Evolutionary conservation across 2,113 vertebrate genomes (phyloP).

Genomic region (Speoplatyrhinus poulsoni): DNA sequence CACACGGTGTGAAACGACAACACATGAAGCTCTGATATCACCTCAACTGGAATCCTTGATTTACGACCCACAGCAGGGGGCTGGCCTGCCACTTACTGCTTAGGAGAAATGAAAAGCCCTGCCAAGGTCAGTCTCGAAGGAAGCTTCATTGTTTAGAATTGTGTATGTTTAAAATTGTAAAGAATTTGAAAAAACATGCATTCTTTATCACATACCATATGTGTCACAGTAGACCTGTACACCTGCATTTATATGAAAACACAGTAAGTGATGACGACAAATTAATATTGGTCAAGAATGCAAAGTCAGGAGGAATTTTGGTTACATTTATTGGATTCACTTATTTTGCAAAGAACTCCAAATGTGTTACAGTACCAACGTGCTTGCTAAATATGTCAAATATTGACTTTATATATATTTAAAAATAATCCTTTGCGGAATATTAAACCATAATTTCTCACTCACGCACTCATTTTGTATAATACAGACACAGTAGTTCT

Average conservation of each 20-base stretch:
- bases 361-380: too few species aligned
- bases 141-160: not conserved
- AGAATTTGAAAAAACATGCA: too few species aligned
- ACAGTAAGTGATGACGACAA: not conserved
- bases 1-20: slow-evolving; percentile 54
- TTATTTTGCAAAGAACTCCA: too few species aligned
- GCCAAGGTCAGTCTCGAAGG: slow-evolving; percentile 56
- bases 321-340: not conserved
- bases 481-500: too few species aligned
- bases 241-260: not conserved
- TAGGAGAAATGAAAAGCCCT: slow-evolving; percentile 10
- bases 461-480: too few species aligned
- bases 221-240: too few species aligned
- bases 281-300: too few species aligned
- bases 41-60: slow-evolving; percentile 62
- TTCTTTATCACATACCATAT: too few species aligned
- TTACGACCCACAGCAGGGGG: slow-evolving; percentile 47
- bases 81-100: slow-evolving; percentile 28
- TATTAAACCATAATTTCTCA: too few species aligned
- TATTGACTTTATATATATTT: too few species aligned
- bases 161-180: not conserved
- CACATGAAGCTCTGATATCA: slow-evolving; percentile 71
- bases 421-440: too few species aligned
- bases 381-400: too few species aligned
- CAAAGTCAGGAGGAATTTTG: not conserved